A percentile compares a stretch with the other conserved stretches of the same genome.
Conservation (phyloP, 2,113 vertebrate genomes). For the Myrmophylax atrothorax region DNA sequence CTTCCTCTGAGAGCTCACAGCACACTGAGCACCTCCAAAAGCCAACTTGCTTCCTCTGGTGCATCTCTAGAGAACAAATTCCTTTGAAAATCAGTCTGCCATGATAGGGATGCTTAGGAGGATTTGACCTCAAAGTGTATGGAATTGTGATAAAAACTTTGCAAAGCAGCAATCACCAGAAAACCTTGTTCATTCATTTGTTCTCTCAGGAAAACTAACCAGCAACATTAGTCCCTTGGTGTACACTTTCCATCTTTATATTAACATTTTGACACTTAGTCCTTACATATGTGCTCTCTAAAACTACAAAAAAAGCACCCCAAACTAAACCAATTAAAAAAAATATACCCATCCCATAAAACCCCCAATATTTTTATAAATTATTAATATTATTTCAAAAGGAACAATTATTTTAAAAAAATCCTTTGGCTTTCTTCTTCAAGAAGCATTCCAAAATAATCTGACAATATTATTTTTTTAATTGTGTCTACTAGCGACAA, state of each 20-base stretch:
- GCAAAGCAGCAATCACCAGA: not conserved
- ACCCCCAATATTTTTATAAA: not conserved
- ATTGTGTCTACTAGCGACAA: not conserved
- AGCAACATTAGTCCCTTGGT: rapidly evolving
- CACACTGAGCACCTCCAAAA: not conserved
- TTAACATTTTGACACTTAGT: not conserved
- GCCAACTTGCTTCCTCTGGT: not conserved
- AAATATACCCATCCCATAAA: not conserved
- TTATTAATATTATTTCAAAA: not conserved
- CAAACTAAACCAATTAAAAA: not conserved
- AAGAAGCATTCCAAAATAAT: constrained; percentile 1
- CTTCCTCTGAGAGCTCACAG: not conserved
- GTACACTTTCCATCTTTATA: rapidly evolving
- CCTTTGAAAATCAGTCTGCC: not conserved
- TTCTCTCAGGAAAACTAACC: not conserved
- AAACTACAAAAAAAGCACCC: not conserved
- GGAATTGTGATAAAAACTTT: not conserved
- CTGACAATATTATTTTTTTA: not conserved
- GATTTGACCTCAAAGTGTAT: not conserved
- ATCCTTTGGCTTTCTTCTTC: constrained; percentile 16
- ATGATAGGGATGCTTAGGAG: not conserved
- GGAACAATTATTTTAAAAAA: constrained; percentile 22
- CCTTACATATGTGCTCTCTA: not conserved
- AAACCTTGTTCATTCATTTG: not conserved
- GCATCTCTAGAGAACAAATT: not conserved